These are phyloP conservation scores for Macropus fuliginosus DNA, from an alignment of 2,797 vertebrate species.

Conservation along the genomic window DNA sequence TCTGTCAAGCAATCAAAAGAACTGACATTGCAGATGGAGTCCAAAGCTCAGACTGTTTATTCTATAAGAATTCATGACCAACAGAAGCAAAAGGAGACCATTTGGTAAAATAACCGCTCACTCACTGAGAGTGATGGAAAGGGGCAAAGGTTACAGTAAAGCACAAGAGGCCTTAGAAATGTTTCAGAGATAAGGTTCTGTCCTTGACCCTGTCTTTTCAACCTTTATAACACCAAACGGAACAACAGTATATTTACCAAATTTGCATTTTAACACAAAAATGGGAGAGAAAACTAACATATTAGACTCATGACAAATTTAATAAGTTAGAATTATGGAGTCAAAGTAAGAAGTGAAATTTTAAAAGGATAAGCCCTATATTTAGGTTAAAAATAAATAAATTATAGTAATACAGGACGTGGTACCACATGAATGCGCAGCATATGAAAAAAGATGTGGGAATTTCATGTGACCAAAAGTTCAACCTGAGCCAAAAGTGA, in stretches of 20 bases:
- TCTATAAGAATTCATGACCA: neutral
- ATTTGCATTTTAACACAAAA: neutral
- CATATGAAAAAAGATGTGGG: neutral
- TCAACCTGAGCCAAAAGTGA: neutral
- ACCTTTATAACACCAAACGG: neutral
- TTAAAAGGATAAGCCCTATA: constrained; percentile 2
- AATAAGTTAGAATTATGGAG: constrained; percentile 2
- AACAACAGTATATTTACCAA: neutral
- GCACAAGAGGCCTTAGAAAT: neutral
- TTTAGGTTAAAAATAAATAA: constrained; percentile 22
- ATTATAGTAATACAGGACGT: constrained; percentile 14
- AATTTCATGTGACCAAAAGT: neutral
- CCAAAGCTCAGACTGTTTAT: neutral
- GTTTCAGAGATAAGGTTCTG: neutral
- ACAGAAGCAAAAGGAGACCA: neutral
- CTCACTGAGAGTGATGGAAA: neutral
- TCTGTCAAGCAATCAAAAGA: neutral
- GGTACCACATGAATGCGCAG: neutral
- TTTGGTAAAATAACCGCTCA: neutral
- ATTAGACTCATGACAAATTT: neutral
- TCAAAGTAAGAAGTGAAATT: constrained; percentile 29
- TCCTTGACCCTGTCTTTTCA: neutral
- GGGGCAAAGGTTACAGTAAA: neutral
- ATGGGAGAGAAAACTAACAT: neutral
- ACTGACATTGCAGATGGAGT: neutral